A percentile compares a stretch with the other conserved stretches of the same genome.
Evolutionary conservation across 2,888 invertebrate genomes (phyloP).

Genomic region (Callimorpha dominula): DNA sequence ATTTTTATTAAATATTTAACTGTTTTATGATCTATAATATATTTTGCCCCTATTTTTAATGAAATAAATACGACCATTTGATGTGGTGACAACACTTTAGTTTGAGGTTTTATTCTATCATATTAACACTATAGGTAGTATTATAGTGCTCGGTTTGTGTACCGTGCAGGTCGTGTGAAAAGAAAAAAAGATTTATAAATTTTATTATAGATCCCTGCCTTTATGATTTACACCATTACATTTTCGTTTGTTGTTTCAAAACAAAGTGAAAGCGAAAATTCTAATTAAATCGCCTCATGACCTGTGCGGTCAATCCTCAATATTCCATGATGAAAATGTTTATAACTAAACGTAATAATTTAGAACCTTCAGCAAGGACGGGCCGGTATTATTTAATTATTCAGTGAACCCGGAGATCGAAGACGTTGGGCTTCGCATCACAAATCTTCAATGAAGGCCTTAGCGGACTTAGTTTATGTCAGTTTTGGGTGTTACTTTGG

Average conservation of each 20-base stretch:
- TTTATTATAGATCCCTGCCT: not conserved
- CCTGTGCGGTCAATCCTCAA: constrained; percentile 8
- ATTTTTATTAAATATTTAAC: too few relatives aligned
- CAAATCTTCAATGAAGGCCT: constrained; percentile 32
- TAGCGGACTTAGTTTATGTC: constrained; percentile 28
- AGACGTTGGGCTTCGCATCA: constrained; percentile 44
- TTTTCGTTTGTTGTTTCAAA: not conserved
- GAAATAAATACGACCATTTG: too few relatives aligned
- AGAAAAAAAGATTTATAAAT: too few relatives aligned
- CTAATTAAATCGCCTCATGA: not conserved
- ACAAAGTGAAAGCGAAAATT: not conserved
- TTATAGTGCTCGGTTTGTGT: too few relatives aligned
- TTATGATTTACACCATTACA: not conserved
- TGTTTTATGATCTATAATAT: too few relatives aligned
- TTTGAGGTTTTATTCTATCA: not conserved
- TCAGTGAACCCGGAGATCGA: constrained; percentile 41
- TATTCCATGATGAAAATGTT: constrained; percentile 22
- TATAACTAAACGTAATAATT: constrained; percentile 32
- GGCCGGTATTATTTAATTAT: constrained; percentile 42
- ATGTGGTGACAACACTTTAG: too few relatives aligned
- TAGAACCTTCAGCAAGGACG: constrained; percentile 25
- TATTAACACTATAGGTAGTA: not conserved
- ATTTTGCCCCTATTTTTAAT: too few relatives aligned
- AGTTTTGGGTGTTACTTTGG: constrained; percentile 7
- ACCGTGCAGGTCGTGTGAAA: too few relatives aligned